Evolutionary conservation across 1,140 invertebrate species (phyloP).

Genomic region (Bombyx mori): DNA sequence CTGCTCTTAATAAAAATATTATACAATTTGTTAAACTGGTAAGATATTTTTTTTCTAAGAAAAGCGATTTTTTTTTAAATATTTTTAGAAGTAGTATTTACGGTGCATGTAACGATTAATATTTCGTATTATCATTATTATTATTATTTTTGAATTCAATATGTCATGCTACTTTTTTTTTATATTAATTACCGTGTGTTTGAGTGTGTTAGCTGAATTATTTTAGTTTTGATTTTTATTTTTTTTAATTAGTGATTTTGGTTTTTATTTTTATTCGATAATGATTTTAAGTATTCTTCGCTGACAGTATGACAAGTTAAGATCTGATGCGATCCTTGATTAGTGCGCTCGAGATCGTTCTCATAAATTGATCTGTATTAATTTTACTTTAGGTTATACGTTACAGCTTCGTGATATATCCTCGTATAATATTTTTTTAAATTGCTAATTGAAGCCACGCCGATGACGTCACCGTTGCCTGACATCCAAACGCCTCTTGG

Average conservation of each 20-base stretch:
- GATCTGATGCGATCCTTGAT: constrained; percentile 50
- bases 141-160: constrained; percentile 53
- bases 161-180: constrained; percentile 61
- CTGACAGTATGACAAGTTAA: constrained; percentile 68
- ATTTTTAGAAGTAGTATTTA: constrained; percentile 65
- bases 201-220: constrained; percentile 70
- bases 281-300: constrained; percentile 54
- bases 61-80: constrained; percentile 41
- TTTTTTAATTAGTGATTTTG: constrained; percentile 43
- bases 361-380: constrained; percentile 63
- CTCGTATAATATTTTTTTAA: constrained; percentile 27
- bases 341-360: constrained; percentile 28
- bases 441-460: constrained; percentile 54
- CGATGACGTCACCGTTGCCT: constrained; percentile 22
- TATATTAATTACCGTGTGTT: constrained; percentile 63
- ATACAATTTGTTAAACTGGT: constrained; percentile 67
- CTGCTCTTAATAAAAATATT: constrained; percentile 63
- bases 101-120: constrained; percentile 68
- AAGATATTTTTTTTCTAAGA: constrained; percentile 68
- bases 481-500: constrained; percentile 8
- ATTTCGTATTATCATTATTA: constrained; percentile 24
- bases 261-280: constrained; percentile 35
- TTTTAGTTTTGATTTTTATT: constrained; percentile 62
- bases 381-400: constrained; percentile 46
- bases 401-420: constrained; percentile 57